phyloP scores from a whole-genome alignment of 2,113 vertebrate genomes.

The Alethe diademata region DNA sequence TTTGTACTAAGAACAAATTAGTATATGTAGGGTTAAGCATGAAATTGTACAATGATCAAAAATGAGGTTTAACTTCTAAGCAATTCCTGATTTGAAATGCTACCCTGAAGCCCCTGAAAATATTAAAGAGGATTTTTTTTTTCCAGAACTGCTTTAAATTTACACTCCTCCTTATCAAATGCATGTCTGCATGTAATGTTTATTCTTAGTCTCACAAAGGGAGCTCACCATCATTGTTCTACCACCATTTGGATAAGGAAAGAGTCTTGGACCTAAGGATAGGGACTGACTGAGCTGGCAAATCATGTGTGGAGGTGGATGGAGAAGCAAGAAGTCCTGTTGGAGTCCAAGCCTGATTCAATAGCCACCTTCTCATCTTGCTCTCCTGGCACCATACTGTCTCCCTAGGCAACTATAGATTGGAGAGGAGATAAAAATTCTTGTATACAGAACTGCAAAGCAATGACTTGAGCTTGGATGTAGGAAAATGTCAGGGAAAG shows the following conservation, averaged over 20 bases:
- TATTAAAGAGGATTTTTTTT: neutral
- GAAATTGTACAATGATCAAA: neutral
- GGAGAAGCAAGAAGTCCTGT: neutral
- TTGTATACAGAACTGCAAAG: neutral
- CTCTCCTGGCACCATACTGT: neutral
- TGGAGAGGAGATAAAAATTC: neutral
- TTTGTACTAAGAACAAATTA: neutral
- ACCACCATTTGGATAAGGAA: neutral
- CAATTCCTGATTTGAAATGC: neutral
- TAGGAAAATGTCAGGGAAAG: neutral
- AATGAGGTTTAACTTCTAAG: neutral
- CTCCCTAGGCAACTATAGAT: conserved; percentile 33
- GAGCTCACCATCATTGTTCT: neutral
- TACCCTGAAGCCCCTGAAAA: neutral
- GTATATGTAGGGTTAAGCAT: neutral
- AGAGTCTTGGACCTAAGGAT: neutral
- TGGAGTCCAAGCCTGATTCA: neutral
- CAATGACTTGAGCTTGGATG: neutral
- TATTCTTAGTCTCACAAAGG: neutral
- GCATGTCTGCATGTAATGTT: neutral
- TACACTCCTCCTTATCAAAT: neutral
- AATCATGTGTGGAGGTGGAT: neutral
- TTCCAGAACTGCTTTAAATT: neutral
- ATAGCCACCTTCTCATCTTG: neutral
- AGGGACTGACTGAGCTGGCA: neutral